These are phyloP conservation scores for Neoaliturus tenellus DNA, from an alignment of 2,888 invertebrate species.

Conservation along the genomic window DNA sequence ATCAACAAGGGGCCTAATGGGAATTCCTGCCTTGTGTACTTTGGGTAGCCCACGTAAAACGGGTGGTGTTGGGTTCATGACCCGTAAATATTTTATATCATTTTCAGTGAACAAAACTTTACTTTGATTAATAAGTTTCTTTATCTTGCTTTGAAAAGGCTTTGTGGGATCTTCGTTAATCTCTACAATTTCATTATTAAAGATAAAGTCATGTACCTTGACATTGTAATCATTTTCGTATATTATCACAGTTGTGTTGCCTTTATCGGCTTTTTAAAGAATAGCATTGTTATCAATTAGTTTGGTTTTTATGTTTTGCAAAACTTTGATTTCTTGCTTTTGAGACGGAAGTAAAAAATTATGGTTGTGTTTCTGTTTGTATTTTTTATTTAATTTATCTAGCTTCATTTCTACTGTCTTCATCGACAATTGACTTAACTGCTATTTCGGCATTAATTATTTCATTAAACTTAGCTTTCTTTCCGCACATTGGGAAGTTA, in stretches of 20 bases:
- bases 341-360: too few relatives aligned
- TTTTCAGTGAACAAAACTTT: not conserved
- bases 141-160: not conserved
- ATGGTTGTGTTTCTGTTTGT: not conserved
- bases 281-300: not conserved
- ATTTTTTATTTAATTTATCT: not conserved
- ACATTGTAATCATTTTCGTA: not conserved
- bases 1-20: constrained; percentile 26
- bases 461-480: not conserved
- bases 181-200: not conserved
- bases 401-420: not conserved
- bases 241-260: not conserved
- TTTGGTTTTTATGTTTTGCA: not conserved
- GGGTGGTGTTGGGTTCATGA: not conserved
- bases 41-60: constrained; percentile 7
- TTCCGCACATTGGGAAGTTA: not conserved
- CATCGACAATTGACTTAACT: not conserved
- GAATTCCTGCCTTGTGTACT: not conserved
- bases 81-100: not conserved
- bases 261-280: constrained; percentile 15
- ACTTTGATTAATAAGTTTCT: not conserved
- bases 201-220: not conserved
- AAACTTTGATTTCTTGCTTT: too few relatives aligned
- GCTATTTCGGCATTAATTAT: not conserved
- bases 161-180: not conserved